Evolutionary conservation across 2,113 vertebrate genomes (phyloP).

Genomic region (Manacus vitellinus): DNA sequence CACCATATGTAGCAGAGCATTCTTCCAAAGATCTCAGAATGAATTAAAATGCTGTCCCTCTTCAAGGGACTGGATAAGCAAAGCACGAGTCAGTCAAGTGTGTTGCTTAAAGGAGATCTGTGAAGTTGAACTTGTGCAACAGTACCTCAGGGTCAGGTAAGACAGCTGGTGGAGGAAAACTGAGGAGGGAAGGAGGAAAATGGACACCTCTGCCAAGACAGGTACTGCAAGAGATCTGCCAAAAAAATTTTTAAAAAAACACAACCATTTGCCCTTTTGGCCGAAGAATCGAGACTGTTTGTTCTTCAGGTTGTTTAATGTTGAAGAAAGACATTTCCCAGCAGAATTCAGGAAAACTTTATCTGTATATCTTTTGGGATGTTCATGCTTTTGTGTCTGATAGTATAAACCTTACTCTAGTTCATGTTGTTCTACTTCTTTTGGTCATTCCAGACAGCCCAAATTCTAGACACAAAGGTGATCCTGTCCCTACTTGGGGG

Average conservation of each 20-base stretch:
- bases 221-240: neutral
- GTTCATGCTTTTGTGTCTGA: slow-evolving; percentile 71
- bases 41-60: neutral
- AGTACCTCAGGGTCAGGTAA: neutral
- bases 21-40: neutral
- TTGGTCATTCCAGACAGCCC: slow-evolving; percentile 72
- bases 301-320: neutral
- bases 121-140: neutral
- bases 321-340: neutral
- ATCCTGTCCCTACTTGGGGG: neutral
- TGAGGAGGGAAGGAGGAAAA: neutral
- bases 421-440: slow-evolving; percentile 54
- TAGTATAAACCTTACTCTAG: slow-evolving; percentile 61
- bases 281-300: neutral
- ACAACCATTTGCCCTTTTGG: neutral
- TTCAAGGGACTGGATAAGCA: neutral
- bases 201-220: neutral
- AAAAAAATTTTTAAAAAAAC: neutral
- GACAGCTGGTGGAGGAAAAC: neutral
- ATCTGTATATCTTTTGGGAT: neutral
- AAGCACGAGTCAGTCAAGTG: neutral
- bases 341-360: neutral
- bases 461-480: slow-evolving; percentile 64
- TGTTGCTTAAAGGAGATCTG: neutral
- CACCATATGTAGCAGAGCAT: neutral